Evolutionary conservation across 1,140 invertebrate species (phyloP), one percentile per base, ranked within the genome.

Genomic region (Zaprionus nigranus): DNA sequence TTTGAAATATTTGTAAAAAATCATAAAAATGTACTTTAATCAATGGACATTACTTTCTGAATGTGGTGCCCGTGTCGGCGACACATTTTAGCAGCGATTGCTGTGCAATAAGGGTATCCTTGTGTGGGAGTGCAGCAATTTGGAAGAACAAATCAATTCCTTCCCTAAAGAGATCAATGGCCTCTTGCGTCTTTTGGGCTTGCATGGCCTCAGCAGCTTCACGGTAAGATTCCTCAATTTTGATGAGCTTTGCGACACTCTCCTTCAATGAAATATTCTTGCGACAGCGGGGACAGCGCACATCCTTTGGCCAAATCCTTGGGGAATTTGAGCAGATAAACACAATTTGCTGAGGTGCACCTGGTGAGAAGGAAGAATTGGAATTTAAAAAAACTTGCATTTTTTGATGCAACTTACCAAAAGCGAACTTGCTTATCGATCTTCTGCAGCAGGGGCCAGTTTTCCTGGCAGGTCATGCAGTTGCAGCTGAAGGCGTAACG

Each of bases 401-500:
- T n/a, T 5, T 6, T 13, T 28, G 7, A 3, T 20, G 11, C 20
- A 38, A 77, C 87, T 30, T 43, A 93, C 88, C 86, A 92, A 43
- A 93, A 92, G 40, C 91, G 61, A 1, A 92, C 90, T 63, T 94
- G 93, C 46, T 93, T 93, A 20, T 93, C 93, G 88, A 96, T 93
- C 66, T 95, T 94, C 49, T 95, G 94, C 67, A 96, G 94, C 22
- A 93, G 87, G 0, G 96, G 96, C 97, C 97, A 98, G 90, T 97
- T 94, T 68, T 97, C 94, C 51, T 92, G 91, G 81, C 97, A 98
- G 2, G 97, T 95, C 58, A 93, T 81, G 87, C 97, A 98, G 38
- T 93, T 92, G 81, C 97, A 98, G 20, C 94, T 92, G 85, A 98
- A 98, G 95, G 96, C 97, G 91, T 98, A 98, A 56, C 97, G 94